Conservation (phyloP, 2,113 vertebrate genomes). For the Podarcis muralis region DNA sequence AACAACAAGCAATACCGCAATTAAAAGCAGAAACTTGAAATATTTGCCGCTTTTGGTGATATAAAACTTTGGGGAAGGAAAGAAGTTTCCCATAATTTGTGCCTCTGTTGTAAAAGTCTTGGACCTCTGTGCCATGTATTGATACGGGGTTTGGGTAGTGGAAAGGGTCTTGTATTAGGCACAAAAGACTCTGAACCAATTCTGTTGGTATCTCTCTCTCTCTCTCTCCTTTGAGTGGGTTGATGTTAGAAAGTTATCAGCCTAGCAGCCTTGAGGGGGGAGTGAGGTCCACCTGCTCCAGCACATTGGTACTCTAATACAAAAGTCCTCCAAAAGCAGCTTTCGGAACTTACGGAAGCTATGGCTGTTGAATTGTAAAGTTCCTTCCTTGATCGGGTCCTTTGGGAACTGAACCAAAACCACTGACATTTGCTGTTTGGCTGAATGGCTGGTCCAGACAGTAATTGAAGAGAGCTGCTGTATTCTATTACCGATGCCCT, state of each 20-base stretch:
- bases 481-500: not conserved
- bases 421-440: not conserved
- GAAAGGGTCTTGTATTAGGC: not conserved
- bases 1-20: not conserved
- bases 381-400: not conserved
- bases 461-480: not conserved
- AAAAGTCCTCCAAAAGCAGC: not conserved
- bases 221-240: not conserved
- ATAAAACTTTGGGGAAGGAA: not conserved
- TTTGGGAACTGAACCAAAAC: constrained; percentile 18
- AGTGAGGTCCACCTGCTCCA: not conserved
- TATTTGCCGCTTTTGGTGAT: too few species aligned
- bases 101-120: not conserved
- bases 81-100: not conserved
- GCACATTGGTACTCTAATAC: not conserved
- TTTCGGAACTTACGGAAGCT: not conserved
- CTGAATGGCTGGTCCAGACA: constrained; percentile 5
- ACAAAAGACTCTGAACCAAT: not conserved
- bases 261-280: not conserved
- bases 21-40: not conserved
- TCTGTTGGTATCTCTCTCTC: not conserved
- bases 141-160: not conserved
- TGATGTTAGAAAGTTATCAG: not conserved
- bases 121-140: not conserved
- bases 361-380: not conserved